Evolutionary conservation across 23 tunicate genomes (phyloP), one percentile per base, ranked within the genome.

Genomic region (Diplosoma virens): DNA sequence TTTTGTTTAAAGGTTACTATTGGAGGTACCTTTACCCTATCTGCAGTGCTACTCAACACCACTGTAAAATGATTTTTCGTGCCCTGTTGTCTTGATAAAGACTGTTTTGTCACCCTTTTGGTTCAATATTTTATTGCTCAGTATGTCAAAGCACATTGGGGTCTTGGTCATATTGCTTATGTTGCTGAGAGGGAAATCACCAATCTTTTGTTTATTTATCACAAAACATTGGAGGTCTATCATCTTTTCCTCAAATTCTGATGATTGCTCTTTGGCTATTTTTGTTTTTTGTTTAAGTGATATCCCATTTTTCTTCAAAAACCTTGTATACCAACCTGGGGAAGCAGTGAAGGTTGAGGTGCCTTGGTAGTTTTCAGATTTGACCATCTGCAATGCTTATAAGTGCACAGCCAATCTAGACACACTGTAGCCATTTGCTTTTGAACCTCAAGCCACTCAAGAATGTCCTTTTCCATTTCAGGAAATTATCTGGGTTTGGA

Each of bases 81-180:
- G 79, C 79, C 79, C 79, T 73, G 79, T 50, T 48, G 79, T 73
- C 55, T 70, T 70, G 30, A 73, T 50, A 37, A 50, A 36, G 24
- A 73, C 67, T 23, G 79, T 73, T 73, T 73, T 73, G 41, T 26
- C 34, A 47, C 67, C 67, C 27, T 47, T 50, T 73, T 47, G 25
- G 63, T 73, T 17, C 47, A 73, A 48, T 73, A 66, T 73, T 50
- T 32, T 30, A 73, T 73, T 73, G 41, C 79, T 50, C 20, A 65
- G 79, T 66, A 52, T 73, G 79, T 73, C 79, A 50, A 73, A 73
- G 27, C 63, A 73, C 79, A 73, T 73, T 48, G 79, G 79, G 33
- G 79, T 73, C 55, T 73, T 66, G 34, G 50, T 66, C 79, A 73
- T 73, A 47, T 73, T 73, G 79, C 61, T 36, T 14, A 73, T 73